Conservation (phyloP, 2,888 invertebrate species). For the Epicampocera succincta region DNA sequence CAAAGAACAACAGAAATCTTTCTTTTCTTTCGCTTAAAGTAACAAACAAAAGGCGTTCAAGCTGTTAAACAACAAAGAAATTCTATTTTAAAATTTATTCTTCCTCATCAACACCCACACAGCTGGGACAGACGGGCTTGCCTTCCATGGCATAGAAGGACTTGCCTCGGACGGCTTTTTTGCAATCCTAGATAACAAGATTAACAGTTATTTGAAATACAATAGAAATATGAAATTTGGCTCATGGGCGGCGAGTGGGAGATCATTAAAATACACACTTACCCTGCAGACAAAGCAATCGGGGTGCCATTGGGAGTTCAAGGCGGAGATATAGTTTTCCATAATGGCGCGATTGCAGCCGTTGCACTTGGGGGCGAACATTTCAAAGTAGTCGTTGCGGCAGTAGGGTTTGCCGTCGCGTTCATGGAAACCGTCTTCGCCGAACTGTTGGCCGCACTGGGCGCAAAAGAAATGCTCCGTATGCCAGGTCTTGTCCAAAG, state of each 20-base stretch:
- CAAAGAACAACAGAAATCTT: conserved; percentile 35
- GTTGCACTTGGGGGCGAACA: conserved; percentile 99
- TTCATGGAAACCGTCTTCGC: conserved; percentile 99
- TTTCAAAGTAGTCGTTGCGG: conserved; percentile 96
- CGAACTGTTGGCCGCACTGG: conserved; percentile 97
- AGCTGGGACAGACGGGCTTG: conserved; percentile 96
- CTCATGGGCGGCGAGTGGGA: too few relatives aligned
- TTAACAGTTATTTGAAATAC: conserved; percentile 11
- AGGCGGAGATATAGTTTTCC: conserved; percentile 98
- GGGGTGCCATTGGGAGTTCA: conserved; percentile 99
- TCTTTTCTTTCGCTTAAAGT: conserved; percentile 45
- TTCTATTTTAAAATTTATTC: conserved; percentile 81
- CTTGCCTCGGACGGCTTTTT: conserved; percentile 94
- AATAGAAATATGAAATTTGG: too few relatives aligned
- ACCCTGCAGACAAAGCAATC: conserved; percentile 99
- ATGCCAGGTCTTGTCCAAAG: conserved; percentile 98
- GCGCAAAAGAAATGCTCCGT: conserved; percentile 99
- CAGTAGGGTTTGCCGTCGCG: conserved; percentile 97
- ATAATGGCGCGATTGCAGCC: conserved; percentile 97
- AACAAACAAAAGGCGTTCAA: conserved; percentile 49
- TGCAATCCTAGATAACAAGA: conserved; percentile 90
- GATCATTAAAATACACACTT: conserved; percentile 81
- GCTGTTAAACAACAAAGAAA: conserved; percentile 63
- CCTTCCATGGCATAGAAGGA: conserved; percentile 99
- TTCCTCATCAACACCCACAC: conserved; percentile 95